Evolutionary conservation across 2,113 vertebrate species (phyloP).

Genomic region (Alouatta palliata): DNA sequence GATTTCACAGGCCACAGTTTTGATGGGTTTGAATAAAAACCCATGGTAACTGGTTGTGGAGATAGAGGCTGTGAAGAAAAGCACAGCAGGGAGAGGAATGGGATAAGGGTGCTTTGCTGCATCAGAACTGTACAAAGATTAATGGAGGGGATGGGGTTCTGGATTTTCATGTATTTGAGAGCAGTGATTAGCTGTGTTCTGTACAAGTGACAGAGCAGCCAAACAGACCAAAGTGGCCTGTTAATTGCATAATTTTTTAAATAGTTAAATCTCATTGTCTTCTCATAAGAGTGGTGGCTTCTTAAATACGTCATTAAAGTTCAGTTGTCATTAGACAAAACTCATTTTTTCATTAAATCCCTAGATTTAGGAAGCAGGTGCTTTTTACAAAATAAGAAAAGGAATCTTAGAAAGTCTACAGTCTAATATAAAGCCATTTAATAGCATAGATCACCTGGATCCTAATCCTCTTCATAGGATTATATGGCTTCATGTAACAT

Average conservation of each 20-base stretch:
- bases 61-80: background rate
- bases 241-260: background rate
- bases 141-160: background rate
- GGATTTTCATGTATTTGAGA: background rate
- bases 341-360: background rate
- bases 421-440: background rate
- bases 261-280: background rate
- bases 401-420: background rate
- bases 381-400: background rate
- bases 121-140: background rate
- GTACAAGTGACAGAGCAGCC: background rate
- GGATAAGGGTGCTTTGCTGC: background rate
- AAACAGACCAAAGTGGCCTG: background rate
- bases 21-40: background rate
- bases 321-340: background rate
- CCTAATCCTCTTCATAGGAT: background rate
- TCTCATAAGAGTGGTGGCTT: background rate
- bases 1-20: background rate
- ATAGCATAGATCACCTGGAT: background rate
- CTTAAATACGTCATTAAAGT: constrained; percentile 8
- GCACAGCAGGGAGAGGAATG: background rate
- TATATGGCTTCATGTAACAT: background rate
- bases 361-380: background rate
- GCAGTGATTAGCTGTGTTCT: background rate
- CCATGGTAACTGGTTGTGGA: too few relatives aligned